phyloP scores from a whole-genome alignment of 37 sponge, comb jelly and placozoan species.

The Ianthella basta region DNA sequence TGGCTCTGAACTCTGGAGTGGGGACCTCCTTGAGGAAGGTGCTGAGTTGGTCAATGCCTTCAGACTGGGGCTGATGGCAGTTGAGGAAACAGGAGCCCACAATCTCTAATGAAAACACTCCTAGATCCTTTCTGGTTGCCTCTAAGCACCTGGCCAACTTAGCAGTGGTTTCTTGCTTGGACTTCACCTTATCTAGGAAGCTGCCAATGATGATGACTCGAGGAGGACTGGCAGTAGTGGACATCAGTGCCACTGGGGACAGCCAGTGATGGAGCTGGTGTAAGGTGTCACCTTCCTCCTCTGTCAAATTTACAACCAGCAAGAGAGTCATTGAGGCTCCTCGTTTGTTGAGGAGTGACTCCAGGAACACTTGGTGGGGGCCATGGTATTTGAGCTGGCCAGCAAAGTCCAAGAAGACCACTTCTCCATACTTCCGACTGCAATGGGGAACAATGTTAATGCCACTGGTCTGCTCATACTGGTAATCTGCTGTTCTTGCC shows the following conservation, averaged over 20 bases:
- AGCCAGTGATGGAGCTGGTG: neutral
- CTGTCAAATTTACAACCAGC: neutral
- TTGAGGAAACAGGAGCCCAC: neutral
- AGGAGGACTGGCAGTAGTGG: no score
- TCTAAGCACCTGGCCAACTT: no score
- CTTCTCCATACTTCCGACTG: neutral
- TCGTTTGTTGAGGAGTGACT: neutral
- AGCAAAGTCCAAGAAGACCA: constrained; percentile 22
- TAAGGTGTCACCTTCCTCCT: neutral
- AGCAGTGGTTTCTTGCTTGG: no score
- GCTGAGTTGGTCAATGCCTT: neutral
- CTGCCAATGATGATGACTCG: no score
- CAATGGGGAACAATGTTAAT: no score
- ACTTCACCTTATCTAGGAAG: no score
- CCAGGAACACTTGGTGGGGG: constrained; percentile 4
- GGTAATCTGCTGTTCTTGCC: no score
- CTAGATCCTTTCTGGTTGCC: neutral
- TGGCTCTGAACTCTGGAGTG: neutral
- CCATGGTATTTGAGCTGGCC: constrained; percentile 19
- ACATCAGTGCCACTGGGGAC: no score
- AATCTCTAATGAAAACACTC: neutral
- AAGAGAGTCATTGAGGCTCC: neutral
- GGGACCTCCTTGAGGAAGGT: neutral
- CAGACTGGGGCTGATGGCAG: neutral
- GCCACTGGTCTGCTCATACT: no score